A percentile compares a stretch with the other conserved stretches of the same genome.
phyloP scores from a whole-genome alignment of 2,888 invertebrate genomes.

The Eretmocerus hayati region DNA sequence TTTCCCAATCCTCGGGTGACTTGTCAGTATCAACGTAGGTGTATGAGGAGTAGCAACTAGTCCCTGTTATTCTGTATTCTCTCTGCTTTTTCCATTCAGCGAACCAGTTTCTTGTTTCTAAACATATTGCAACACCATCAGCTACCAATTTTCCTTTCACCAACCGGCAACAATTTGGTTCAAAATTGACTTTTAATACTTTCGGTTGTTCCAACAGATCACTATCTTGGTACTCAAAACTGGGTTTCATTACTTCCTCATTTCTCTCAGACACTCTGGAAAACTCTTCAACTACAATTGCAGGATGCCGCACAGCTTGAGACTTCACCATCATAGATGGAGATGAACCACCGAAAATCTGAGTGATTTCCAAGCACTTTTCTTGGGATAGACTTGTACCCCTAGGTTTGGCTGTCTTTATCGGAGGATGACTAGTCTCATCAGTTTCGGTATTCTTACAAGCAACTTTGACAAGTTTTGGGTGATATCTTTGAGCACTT shows the following conservation, averaged over 20 bases:
- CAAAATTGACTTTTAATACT: too few relatives aligned
- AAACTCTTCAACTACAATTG: neutral
- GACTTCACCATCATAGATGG: neutral
- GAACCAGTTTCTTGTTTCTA: conserved; percentile 7
- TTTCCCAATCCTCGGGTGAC: conserved; percentile 24
- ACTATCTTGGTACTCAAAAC: neutral
- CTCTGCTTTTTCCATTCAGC: conserved; percentile 19
- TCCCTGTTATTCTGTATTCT: conserved; percentile 21
- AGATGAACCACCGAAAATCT: too few relatives aligned
- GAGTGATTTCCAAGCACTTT: too few relatives aligned
- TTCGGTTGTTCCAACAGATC: too few relatives aligned
- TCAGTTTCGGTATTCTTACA: too few relatives aligned
- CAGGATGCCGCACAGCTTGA: neutral
- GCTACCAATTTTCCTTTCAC: neutral
- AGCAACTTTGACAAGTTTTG: too few relatives aligned
- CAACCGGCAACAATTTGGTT: neutral
- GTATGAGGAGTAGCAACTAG: conserved; percentile 24
- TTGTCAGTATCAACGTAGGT: conserved; percentile 24
- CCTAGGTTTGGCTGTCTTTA: too few relatives aligned
- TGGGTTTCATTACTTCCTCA: neutral
- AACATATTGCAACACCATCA: conserved; percentile 9
- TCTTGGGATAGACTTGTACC: too few relatives aligned
- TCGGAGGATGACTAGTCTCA: too few relatives aligned
- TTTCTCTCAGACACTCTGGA: neutral
- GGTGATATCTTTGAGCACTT: too few relatives aligned